These are phyloP conservation scores for Leptodactylus fuscus DNA, from an alignment of 2,113 vertebrate genomes.

Conservation along the genomic window DNA sequence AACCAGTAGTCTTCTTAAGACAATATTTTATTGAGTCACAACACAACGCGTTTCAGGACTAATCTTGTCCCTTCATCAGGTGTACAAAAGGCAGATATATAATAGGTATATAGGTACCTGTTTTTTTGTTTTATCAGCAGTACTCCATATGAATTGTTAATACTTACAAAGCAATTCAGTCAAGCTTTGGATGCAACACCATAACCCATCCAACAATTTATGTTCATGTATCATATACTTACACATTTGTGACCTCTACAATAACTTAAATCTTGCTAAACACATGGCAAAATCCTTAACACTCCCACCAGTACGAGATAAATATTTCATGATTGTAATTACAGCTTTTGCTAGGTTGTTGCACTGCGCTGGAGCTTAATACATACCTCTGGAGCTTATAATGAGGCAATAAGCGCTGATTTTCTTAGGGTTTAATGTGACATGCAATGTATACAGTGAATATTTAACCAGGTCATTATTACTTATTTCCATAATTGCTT, in stretches of 20 bases:
- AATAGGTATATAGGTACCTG: too few relatives aligned
- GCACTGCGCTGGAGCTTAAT: slow-evolving; percentile 27
- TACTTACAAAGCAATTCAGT: too few relatives aligned
- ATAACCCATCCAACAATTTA: neutral
- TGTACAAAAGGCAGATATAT: too few relatives aligned
- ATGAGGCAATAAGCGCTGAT: slow-evolving; percentile 41
- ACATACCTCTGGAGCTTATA: slow-evolving; percentile 42
- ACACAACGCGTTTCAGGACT: too few relatives aligned
- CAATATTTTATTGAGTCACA: too few relatives aligned
- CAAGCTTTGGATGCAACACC: too few relatives aligned
- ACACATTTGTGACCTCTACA: slow-evolving; percentile 29
- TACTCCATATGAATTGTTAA: too few relatives aligned
- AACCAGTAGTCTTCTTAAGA: too few relatives aligned
- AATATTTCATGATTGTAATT: slow-evolving; percentile 47
- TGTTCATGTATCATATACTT: neutral
- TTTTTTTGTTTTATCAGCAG: too few relatives aligned
- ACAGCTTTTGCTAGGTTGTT: slow-evolving; percentile 27
- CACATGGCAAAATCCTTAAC: neutral
- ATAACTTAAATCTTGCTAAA: neutral
- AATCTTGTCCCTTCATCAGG: too few relatives aligned
- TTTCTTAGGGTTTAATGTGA: slow-evolving; percentile 50
- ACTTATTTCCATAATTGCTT: slow-evolving; percentile 55
- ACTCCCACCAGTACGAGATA: neutral
- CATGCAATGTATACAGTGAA: slow-evolving; percentile 47
- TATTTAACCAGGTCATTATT: slow-evolving; percentile 52